Conservation (phyloP, 2,888 invertebrate genomes). For the Stenotaenia linearis region DNA sequence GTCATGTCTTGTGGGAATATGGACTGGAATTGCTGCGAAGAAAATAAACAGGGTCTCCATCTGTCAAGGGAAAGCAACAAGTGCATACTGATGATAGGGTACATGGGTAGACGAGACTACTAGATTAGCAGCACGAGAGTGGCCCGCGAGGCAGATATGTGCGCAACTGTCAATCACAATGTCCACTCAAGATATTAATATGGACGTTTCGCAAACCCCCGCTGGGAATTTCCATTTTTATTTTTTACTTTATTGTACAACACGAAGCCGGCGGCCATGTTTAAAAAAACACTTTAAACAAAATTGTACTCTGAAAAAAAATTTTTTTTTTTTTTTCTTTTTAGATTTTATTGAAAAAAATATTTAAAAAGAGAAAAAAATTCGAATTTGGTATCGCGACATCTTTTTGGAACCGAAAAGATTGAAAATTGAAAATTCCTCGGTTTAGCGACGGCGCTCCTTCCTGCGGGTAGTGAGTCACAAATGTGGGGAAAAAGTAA, state of each 20-base stretch:
- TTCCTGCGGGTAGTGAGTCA: background rate
- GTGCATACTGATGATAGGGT: constrained; percentile 9
- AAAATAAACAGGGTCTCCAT: constrained; percentile 9
- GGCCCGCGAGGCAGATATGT: background rate
- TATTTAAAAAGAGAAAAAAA: too few species aligned
- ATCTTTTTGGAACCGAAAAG: background rate
- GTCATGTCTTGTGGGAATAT: background rate
- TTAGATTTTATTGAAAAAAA: too few species aligned
- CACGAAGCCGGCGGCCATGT: background rate
- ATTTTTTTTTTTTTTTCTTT: too few species aligned
- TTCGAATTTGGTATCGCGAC: too few species aligned
- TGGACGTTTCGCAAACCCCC: background rate
- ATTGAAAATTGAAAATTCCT: background rate
- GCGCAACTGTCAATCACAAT: background rate
- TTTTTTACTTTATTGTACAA: background rate
- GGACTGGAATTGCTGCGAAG: background rate
- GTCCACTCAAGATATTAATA: background rate
- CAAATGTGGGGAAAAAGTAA: background rate
- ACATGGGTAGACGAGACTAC: background rate
- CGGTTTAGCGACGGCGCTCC: background rate
- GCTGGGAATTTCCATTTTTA: background rate
- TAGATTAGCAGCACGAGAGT: background rate
- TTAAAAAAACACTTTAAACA: background rate
- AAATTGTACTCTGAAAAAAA: background rate
- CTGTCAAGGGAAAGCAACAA: background rate